A percentile compares a stretch with the other conserved stretches of the same genome.
Conservation (phyloP, 2,888 invertebrate species). For the Crossocerus cetratus region DNA sequence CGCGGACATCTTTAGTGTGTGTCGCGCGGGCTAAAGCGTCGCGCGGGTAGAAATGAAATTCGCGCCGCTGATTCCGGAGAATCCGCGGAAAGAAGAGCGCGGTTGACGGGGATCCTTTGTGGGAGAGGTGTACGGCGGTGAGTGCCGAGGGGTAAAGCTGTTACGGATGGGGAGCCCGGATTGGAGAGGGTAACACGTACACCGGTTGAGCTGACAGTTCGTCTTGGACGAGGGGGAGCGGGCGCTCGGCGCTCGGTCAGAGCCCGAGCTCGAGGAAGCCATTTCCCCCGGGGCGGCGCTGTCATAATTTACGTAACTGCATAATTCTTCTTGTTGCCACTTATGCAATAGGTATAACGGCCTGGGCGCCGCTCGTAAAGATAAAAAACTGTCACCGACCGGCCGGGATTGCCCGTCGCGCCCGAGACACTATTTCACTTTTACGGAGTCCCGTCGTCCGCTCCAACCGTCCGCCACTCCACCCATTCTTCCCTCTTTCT, state of each 20-base stretch:
- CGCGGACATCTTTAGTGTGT: too few species aligned
- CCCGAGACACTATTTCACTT: conserved; percentile 62
- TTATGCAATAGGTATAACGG: conserved; percentile 66
- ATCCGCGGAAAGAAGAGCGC: too few species aligned
- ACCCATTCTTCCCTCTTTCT: conserved; percentile 17
- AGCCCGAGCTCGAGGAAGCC: conserved; percentile 38
- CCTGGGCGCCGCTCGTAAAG: conserved; percentile 63
- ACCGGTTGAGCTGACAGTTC: too few species aligned
- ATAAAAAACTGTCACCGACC: conserved; percentile 70
- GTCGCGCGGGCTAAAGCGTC: too few species aligned
- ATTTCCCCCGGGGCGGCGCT: conserved; percentile 60
- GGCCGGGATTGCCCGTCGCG: conserved; percentile 59
- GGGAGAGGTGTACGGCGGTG: too few species aligned
- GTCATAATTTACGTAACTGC: conserved; percentile 72
- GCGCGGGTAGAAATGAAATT: too few species aligned
- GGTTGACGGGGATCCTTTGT: too few species aligned
- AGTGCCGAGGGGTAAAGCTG: too few species aligned
- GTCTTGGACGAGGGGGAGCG: too few species aligned
- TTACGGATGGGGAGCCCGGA: too few species aligned
- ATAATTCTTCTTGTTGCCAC: conserved; percentile 72
- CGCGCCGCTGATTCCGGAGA: too few species aligned
- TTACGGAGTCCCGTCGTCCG: conserved; percentile 54
- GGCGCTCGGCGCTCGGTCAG: conserved; percentile 1
- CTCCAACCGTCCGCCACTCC: conserved; percentile 47
- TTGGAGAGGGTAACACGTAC: too few species aligned